Evolutionary conservation across 2,797 vertebrate species (phyloP), one percentile per base, ranked within the genome.

Genomic region (Myripristis jacobus): DNA sequence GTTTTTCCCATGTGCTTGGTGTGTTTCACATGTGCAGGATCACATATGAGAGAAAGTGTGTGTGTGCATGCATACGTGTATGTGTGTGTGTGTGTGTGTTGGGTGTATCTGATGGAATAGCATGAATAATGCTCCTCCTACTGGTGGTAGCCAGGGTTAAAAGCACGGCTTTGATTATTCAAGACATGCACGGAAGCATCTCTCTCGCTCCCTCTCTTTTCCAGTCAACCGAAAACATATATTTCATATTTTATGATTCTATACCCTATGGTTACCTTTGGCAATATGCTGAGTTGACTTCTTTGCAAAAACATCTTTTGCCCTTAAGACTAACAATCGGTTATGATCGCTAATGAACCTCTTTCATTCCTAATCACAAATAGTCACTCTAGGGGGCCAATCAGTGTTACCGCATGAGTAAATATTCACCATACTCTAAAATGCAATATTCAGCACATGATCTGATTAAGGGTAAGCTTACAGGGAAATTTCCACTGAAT

Each of bases 321-420:
- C 90, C 90, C 87, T 60, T 1, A 74, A 81, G 90, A 83, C 77
- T 36, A 51, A 73, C 72, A 77, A 73, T 83, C 44, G 84, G 72
- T 86, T 81, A 24, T 29, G 1, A 89, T 85, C 73, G 16, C 72
- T 92, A 94, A 94, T 93, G 92, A 93, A 91, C 80, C 79, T 83
- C 73, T 80, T 85, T 89, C 73, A 82, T 79, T 85, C 75, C 73
- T 79, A 79, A 92, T 88, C 84, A 84, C 84, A 88, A 78, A 86
- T 59, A 83, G 71, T 85, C 70, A 79, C 90, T 90, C 79, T 73
- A 83, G 91, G 90, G 85, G 74, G 43, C 75, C 78, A 87, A 87
- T 89, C 86, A 56, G 81, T 6, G 44, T 58, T 67, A 6, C 25
- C 65, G 16, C 56, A 56, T 54, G 59, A 75, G 84, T 87, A 90